phyloP scores from a whole-genome alignment of 2,113 vertebrate genomes.

The Brachyistius frenatus region DNA sequence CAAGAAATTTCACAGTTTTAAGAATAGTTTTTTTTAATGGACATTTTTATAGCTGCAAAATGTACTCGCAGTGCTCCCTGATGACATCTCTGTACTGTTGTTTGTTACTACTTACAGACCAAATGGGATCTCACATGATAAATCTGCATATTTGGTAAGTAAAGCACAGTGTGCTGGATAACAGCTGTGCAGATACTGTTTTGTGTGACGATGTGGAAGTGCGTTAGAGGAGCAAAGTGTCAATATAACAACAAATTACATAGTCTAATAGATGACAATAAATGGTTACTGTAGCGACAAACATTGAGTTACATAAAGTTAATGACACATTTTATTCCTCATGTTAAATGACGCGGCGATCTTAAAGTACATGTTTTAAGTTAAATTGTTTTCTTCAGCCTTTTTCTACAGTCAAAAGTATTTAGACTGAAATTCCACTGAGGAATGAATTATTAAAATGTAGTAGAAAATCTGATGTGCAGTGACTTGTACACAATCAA shows the following conservation, averaged over 20 bases:
- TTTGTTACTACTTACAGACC: too few relatives aligned
- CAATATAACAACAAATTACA: too few relatives aligned
- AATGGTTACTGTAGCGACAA: slow-evolving; percentile 1
- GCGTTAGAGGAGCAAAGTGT: too few relatives aligned
- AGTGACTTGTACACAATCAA: neutral
- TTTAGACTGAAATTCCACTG: slow-evolving; percentile 14
- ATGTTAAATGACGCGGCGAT: slow-evolving; percentile 29
- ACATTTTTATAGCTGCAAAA: neutral
- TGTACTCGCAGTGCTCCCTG: neutral
- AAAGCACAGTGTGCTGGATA: neutral
- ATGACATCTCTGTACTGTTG: neutral
- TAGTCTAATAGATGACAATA: slow-evolving; percentile 1
- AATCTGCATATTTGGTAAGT: neutral
- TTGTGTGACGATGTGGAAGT: too few relatives aligned
- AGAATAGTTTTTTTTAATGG: too few relatives aligned
- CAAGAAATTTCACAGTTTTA: too few relatives aligned
- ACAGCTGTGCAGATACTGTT: too few relatives aligned
- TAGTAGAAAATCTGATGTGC: neutral
- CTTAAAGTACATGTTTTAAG: slow-evolving; percentile 16
- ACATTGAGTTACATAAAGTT: slow-evolving; percentile 28
- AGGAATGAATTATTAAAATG: slow-evolving; percentile 24
- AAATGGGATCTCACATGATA: too few relatives aligned
- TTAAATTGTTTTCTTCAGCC: neutral
- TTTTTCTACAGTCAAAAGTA: slow-evolving; percentile 16
- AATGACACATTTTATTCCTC: slow-evolving; percentile 59